phyloP scores from a whole-genome alignment of 2,888 invertebrate species.

The Leptinotarsa haldemani region DNA sequence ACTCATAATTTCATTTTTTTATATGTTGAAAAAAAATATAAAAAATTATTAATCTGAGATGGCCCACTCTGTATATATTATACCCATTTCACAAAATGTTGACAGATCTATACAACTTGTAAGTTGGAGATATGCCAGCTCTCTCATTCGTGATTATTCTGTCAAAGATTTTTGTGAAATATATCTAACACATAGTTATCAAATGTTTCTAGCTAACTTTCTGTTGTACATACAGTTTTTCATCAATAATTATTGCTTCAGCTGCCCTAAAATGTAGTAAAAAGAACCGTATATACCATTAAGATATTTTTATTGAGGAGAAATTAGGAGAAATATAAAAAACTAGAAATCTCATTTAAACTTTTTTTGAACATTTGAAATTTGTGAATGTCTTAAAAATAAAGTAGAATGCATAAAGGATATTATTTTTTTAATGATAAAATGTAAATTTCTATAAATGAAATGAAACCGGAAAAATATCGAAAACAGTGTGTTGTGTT shows the following conservation, averaged over 20 bases:
- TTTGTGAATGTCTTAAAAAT: no score
- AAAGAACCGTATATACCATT: neutral
- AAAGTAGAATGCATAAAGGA: no score
- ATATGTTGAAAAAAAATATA: no score
- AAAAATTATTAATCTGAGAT: neutral
- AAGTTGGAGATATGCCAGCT: neutral
- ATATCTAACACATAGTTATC: conserved; percentile 27
- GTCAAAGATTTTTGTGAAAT: conserved; percentile 25
- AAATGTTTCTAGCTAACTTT: conserved; percentile 32
- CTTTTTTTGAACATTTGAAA: no score
- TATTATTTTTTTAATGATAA: no score
- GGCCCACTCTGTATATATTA: conserved; percentile 25
- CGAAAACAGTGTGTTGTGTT: no score
- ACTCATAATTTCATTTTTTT: no score
- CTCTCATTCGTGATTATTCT: conserved; percentile 5
- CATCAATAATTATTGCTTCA: conserved; percentile 10
- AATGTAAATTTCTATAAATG: no score
- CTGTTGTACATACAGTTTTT: conserved; percentile 33
- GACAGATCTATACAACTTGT: conserved; percentile 1
- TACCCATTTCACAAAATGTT: conserved; percentile 6
- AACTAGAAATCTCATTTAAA: no score
- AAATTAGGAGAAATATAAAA: no score
- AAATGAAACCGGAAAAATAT: no score
- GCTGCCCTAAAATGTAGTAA: conserved; percentile 8
- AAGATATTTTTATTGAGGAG: no score